Conservation (phyloP, 2,113 vertebrate species). For the Pelecanoides urinatrix region DNA sequence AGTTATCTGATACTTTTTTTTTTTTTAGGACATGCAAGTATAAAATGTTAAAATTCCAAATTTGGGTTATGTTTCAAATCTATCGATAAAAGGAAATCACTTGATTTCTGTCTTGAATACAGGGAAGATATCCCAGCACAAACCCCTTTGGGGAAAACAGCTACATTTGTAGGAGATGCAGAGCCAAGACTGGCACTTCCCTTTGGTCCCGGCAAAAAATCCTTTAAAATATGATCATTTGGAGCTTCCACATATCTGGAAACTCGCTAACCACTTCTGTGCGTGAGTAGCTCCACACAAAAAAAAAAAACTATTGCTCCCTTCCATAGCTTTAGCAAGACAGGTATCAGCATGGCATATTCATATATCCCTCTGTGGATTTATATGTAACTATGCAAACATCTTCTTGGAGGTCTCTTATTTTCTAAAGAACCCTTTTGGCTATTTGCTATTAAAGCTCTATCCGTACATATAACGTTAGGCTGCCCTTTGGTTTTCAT, state of each 20-base stretch:
- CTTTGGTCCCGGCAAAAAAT: background rate
- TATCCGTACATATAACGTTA: background rate
- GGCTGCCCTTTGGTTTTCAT: conserved; percentile 16
- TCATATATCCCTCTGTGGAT: background rate
- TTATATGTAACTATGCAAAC: conserved; percentile 46
- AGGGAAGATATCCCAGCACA: background rate
- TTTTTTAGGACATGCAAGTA: background rate
- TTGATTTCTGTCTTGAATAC: background rate
- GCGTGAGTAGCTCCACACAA: background rate
- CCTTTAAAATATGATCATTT: background rate
- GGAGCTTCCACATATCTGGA: background rate
- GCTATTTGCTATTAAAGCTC: conserved; percentile 40
- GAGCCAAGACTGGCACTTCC: background rate
- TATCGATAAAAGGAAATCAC: background rate
- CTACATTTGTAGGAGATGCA: background rate
- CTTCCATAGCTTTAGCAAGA: conserved; percentile 30
- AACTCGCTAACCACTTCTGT: background rate
- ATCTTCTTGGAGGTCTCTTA: conserved; percentile 25
- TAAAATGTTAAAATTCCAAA: background rate
- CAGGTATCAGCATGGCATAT: background rate
- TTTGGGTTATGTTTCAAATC: background rate
- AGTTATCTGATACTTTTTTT: background rate
- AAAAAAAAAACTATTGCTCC: background rate
- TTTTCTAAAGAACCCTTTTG: conserved; percentile 30
- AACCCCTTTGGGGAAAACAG: background rate